Percentiles rank a stretch among this genome's conserved stretches.
Conservation (phyloP, 2,113 vertebrate genomes). For the Speoplatyrhinus poulsoni region DNA sequence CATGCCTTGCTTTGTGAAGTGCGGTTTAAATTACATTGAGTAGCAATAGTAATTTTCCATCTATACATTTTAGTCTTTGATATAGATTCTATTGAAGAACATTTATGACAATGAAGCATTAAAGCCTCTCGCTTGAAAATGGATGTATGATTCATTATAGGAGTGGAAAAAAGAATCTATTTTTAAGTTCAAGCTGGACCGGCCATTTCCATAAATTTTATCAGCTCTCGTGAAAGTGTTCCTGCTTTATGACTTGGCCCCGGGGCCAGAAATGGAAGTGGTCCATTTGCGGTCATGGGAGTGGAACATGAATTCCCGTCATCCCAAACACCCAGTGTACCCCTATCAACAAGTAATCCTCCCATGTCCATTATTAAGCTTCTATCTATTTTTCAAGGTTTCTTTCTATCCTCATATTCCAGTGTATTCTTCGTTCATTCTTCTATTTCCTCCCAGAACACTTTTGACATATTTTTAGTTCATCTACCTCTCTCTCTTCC, state of each 20-base stretch:
- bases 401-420: slow-evolving; percentile 39
- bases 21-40: background rate
- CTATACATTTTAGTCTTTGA: background rate
- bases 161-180: slow-evolving; percentile 41
- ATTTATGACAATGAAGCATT: slow-evolving; percentile 51
- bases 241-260: slow-evolving; percentile 44
- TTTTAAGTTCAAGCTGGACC: slow-evolving; percentile 52
- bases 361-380: slow-evolving; percentile 38
- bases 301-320: background rate
- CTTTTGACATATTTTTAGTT: slow-evolving; percentile 12
- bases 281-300: slow-evolving; percentile 46
- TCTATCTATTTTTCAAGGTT: slow-evolving; percentile 41
- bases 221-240: slow-evolving; percentile 44
- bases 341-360: slow-evolving; percentile 47
- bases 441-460: slow-evolving; percentile 20
- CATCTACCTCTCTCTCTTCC: slow-evolving; percentile 7
- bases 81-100: slow-evolving; percentile 39
- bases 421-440: slow-evolving; percentile 18
- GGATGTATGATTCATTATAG: slow-evolving; percentile 58
- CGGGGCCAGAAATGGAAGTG: slow-evolving; percentile 45
- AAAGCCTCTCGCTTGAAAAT: slow-evolving; percentile 46
- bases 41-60: background rate
- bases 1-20: background rate
- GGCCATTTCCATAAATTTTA: slow-evolving; percentile 57
- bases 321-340: slow-evolving; percentile 1